Conservation (phyloP, 37 sponge, comb jelly and placozoan genomes). For the Diacarnus erythraeanus region DNA sequence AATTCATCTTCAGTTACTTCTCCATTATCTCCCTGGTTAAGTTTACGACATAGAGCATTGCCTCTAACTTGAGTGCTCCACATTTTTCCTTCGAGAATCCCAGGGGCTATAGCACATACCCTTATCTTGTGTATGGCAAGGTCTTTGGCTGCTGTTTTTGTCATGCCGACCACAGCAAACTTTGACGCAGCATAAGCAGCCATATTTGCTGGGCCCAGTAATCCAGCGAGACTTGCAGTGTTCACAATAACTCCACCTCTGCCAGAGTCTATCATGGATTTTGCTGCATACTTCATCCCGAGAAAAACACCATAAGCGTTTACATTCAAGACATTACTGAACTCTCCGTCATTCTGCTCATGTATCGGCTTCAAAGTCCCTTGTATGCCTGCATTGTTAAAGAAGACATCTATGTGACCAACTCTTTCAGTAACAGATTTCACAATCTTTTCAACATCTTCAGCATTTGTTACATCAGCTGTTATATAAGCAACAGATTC, state of each 20-base stretch:
- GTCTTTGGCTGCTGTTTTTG: constrained; percentile 82
- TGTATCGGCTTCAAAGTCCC: constrained; percentile 63
- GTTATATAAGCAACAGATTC: background rate
- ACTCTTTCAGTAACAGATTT: constrained; percentile 11
- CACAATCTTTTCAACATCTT: constrained; percentile 59
- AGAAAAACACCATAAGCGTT: constrained; percentile 79
- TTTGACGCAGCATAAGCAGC: constrained; percentile 87
- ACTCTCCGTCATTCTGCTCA: constrained; percentile 35
- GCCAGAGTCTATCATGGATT: constrained; percentile 55
- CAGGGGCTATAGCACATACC: constrained; percentile 83
- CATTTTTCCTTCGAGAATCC: constrained; percentile 78
- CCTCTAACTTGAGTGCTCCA: constrained; percentile 76
- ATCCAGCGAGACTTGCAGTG: constrained; percentile 85
- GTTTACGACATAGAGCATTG: constrained; percentile 49
- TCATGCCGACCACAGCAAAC: constrained; percentile 82
- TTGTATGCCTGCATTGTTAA: constrained; percentile 90
- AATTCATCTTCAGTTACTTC: constrained; percentile 39
- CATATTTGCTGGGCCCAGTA: constrained; percentile 79
- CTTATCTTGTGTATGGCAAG: constrained; percentile 70
- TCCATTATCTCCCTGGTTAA: constrained; percentile 14
- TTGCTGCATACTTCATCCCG: constrained; percentile 60
- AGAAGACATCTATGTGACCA: constrained; percentile 62
- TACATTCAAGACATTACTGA: constrained; percentile 47
- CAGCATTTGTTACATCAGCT: constrained; percentile 61
- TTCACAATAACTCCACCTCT: constrained; percentile 83